phyloP scores from a whole-genome alignment of 2,797 vertebrate species.

The Pangasius macronema region DNA sequence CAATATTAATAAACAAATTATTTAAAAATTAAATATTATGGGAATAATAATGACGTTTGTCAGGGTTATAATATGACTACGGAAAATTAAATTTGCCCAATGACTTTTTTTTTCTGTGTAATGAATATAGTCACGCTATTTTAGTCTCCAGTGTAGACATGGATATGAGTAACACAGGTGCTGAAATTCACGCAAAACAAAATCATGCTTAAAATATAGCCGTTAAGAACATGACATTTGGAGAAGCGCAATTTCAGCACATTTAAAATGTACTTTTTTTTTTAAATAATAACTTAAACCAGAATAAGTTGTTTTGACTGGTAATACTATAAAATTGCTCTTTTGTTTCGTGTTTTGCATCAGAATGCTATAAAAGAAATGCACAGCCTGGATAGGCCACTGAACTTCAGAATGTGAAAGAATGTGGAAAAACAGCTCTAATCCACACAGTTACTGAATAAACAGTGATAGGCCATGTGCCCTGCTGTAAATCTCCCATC shows the following conservation, averaged over 20 bases:
- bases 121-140: not conserved
- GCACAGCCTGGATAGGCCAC: not conserved
- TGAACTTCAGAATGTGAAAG: not conserved
- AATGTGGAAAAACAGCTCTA: constrained; percentile 4
- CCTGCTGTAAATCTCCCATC: constrained; percentile 53
- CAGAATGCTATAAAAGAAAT: not conserved
- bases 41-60: not conserved
- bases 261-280: not conserved
- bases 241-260: not conserved
- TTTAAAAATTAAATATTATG: not conserved
- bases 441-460: not conserved
- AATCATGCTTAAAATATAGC: not conserved
- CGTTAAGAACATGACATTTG: not conserved
- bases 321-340: not conserved
- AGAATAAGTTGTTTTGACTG: not conserved
- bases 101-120: not conserved
- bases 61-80: not conserved
- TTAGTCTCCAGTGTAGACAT: not conserved
- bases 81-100: constrained; percentile 39
- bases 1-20: not conserved
- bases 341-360: not conserved
- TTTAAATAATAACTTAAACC: not conserved
- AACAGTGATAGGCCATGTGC: constrained; percentile 45
- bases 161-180: not conserved
- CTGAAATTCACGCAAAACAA: not conserved